These are phyloP conservation scores for Malachius bipustulatus DNA, from an alignment of 2,888 invertebrate genomes.

Conservation along the genomic window DNA sequence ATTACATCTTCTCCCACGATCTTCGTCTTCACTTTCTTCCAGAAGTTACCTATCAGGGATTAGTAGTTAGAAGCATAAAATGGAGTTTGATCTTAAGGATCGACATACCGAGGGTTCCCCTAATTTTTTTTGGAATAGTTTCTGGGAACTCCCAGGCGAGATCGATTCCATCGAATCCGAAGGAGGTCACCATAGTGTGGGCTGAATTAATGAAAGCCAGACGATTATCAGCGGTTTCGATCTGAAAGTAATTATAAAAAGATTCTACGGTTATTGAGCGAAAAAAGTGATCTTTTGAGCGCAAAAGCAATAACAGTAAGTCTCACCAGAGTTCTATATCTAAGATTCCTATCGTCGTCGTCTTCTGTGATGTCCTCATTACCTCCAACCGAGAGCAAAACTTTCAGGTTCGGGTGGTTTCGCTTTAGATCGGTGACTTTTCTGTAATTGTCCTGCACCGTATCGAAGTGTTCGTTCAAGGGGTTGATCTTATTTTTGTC, in stretches of 20 bases:
- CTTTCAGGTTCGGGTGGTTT: slow-evolving; percentile 52
- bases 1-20: slow-evolving; percentile 53
- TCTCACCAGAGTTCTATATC: slow-evolving; percentile 60
- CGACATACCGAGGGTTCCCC: slow-evolving; percentile 34
- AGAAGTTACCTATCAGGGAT: background rate
- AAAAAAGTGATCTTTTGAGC: background rate
- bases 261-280: background rate
- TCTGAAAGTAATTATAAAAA: no score
- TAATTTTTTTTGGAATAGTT: slow-evolving; percentile 66
- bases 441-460: slow-evolving; percentile 63
- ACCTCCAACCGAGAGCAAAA: slow-evolving; percentile 67
- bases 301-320: no score
- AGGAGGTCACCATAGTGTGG: slow-evolving; percentile 57
- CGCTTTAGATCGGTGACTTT: slow-evolving; percentile 57
- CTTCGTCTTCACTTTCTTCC: slow-evolving; percentile 39
- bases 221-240: slow-evolving; percentile 61
- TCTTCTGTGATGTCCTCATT: slow-evolving; percentile 52
- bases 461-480: slow-evolving; percentile 59
- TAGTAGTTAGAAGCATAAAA: no score
- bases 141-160: slow-evolving; percentile 78
- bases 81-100: no score
- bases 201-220: slow-evolving; percentile 69
- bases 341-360: slow-evolving; percentile 42
- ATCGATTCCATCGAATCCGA: slow-evolving; percentile 80
- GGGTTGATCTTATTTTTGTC: slow-evolving; percentile 59